These are phyloP conservation scores for Rhinichthys klamathensis DNA, from an alignment of 2,113 vertebrate genomes.

Conservation along the genomic window DNA sequence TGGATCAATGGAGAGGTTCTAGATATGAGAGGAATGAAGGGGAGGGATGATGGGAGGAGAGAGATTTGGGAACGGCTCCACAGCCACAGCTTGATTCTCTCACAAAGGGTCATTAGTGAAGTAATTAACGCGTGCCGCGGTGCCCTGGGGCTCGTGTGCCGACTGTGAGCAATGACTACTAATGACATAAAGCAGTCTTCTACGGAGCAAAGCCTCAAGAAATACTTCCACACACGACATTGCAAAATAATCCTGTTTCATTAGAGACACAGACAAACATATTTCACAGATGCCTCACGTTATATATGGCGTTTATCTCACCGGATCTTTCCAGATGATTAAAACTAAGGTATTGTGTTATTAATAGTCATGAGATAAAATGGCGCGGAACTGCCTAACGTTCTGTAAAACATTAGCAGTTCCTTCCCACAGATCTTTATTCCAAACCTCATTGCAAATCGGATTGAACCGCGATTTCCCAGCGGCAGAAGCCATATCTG, in stretches of 20 bases:
- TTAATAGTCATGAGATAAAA: conserved; percentile 41
- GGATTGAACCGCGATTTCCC: conserved; percentile 62
- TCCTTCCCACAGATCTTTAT: conserved; percentile 60
- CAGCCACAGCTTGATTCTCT: conserved; percentile 63
- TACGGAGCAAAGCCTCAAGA: conserved; percentile 32
- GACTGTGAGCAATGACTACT: conserved; percentile 67
- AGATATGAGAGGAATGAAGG: not conserved
- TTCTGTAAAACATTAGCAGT: conserved; percentile 60
- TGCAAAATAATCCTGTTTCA: conserved; percentile 1
- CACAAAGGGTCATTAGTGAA: conserved; percentile 76
- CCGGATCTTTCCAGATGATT: not conserved
- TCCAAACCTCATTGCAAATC: conserved; percentile 68
- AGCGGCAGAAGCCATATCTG: conserved; percentile 62
- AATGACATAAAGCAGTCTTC: conserved; percentile 63
- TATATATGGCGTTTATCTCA: not conserved
- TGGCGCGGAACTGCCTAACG: not conserved
- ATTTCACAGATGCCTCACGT: not conserved
- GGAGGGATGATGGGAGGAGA: conserved; percentile 15
- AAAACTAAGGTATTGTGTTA: not conserved
- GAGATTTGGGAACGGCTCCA: conserved; percentile 30
- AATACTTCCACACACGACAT: not conserved
- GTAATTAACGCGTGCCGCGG: conserved; percentile 76
- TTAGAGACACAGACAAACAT: conserved; percentile 12
- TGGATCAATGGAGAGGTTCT: not conserved
- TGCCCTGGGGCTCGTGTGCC: conserved; percentile 66